phyloP scores from a whole-genome alignment of 2,888 invertebrate genomes.

The Pocota personata region DNA sequence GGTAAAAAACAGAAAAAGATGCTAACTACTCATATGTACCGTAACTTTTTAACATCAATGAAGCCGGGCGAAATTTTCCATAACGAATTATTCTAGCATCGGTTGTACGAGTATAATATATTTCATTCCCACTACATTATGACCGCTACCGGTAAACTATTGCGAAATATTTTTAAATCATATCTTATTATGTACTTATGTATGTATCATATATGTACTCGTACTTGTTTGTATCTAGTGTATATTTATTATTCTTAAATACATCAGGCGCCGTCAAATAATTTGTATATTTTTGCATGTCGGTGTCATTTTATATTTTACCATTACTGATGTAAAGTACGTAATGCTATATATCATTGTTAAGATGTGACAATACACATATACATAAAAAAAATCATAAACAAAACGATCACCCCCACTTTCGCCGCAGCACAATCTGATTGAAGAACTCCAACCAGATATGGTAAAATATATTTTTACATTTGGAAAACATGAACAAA shows the following conservation, averaged over 20 bases:
- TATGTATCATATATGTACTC: background rate
- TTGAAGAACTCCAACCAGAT: conserved; percentile 29
- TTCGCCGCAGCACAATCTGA: conserved; percentile 64
- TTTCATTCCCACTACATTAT: too few species aligned
- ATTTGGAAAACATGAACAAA: conserved; percentile 2
- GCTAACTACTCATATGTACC: too few species aligned
- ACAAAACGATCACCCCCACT: conserved; percentile 43
- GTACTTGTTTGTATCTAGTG: background rate
- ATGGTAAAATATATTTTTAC: background rate
- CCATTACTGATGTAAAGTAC: background rate
- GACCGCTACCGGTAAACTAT: too few species aligned
- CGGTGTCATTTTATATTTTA: background rate
- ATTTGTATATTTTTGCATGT: background rate
- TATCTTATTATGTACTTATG: too few species aligned
- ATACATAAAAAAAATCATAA: background rate
- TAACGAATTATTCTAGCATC: too few species aligned
- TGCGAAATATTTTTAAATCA: too few species aligned
- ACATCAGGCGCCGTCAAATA: background rate
- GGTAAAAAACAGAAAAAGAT: too few species aligned
- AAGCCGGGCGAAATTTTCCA: too few species aligned
- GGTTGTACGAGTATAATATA: too few species aligned
- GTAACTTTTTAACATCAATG: too few species aligned
- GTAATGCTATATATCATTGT: background rate
- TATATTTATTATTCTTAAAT: background rate
- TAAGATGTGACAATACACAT: too few species aligned